Evolutionary conservation across 1,140 invertebrate genomes (phyloP), one percentile per base, ranked within the genome.

Genomic region (Hydropsyche tenuis): DNA sequence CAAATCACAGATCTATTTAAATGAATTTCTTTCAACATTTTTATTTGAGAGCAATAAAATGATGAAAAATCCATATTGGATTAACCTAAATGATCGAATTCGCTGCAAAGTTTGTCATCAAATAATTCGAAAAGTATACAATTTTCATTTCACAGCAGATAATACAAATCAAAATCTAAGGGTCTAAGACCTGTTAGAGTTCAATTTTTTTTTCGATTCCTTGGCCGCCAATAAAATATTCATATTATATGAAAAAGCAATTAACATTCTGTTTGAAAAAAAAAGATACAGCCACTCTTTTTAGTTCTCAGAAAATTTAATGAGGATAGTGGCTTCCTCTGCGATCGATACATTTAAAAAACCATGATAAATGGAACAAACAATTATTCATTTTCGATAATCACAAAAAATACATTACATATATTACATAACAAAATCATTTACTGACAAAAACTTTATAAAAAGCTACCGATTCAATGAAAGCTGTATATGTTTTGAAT

Each of bases 1-100:
- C 63, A 69, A 77, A 77, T 77, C 76, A 77, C 76, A 77, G 76
- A 77, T 77, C 76, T 77, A 77, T 75, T 68, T 77, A 46, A 18
- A 64, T 37, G 25, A 65, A 56, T 30, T 16, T 7, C 16, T 65
- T 65, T 65, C 23, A 65, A 65, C 27, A 65, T 65, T n/a, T n/a
- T n/a, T n/a, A n/a, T n/a, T 65, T 60, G 20, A 25, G 23, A 66
- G 23, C 43, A 46, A 51, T 51, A 69, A 70, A 53, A 37, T 22
- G 69, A 70, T 22, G 37, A 27, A 53, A 56, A 51, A 69, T 37
- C 42, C 65, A 69, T 48, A n/a, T 46, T 30, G 18, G 20, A 69
- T 16, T 20, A 51, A 48, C 45, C 18, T 46, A 27, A 62, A 62
- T 22, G 22, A 25, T 27, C 56, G 22, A 62, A 37, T 4, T 9